Percentiles rank a stretch among this genome's conserved stretches.
Evolutionary conservation across 1,140 invertebrate genomes (phyloP).

Genomic region (Nymphalis io): DNA sequence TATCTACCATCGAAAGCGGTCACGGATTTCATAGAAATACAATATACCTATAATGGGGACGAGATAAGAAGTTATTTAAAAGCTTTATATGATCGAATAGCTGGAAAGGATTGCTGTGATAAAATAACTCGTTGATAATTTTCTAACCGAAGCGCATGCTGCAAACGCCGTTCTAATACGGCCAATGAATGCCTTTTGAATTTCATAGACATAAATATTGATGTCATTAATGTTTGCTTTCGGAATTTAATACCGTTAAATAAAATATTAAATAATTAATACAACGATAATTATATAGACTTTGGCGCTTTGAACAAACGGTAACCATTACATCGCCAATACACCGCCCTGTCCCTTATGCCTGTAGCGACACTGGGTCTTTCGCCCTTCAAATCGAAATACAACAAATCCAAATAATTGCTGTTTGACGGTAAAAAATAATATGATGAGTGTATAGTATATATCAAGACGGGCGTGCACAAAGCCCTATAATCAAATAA

Average conservation of each 20-base stretch:
- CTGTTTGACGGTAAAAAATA: too few species aligned
- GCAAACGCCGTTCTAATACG: background rate
- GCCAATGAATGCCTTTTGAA: constrained; percentile 9
- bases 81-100: background rate
- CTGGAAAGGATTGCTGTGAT: background rate
- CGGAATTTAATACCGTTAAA: background rate
- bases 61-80: background rate
- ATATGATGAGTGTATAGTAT: too few species aligned
- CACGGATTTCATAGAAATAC: constrained; percentile 20
- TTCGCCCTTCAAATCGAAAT: too few species aligned
- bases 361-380: too few species aligned
- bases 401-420: too few species aligned
- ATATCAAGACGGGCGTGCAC: too few species aligned
- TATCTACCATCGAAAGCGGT: constrained; percentile 38
- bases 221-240: background rate
- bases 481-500: too few species aligned
- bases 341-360: too few species aligned
- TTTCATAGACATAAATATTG: background rate
- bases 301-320: too few species aligned
- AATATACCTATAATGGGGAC: constrained; percentile 1
- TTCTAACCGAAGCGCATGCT: background rate
- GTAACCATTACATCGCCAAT: too few species aligned
- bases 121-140: constrained; percentile 1
- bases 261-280: background rate
- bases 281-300: too few species aligned